Evolutionary conservation across 2,888 invertebrate genomes (phyloP).

Genomic region (Encarsia formosa): DNA sequence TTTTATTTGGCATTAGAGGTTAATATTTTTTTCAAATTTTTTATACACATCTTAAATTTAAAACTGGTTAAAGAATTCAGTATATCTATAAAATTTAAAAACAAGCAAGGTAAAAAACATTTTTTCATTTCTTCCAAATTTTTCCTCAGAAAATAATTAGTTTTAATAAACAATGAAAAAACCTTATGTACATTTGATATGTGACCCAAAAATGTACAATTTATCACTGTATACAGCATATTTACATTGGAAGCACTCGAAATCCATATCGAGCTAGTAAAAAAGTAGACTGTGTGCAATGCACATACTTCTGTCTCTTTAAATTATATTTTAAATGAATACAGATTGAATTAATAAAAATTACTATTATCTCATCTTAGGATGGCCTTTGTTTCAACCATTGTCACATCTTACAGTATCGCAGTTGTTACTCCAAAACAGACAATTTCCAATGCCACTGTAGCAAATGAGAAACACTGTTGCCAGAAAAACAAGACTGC

Average conservation of each 20-base stretch:
- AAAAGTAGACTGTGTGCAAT: conserved; percentile 21
- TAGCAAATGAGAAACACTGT: conserved; percentile 94
- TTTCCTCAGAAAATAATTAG: conserved; percentile 8
- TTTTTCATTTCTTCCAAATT: neutral
- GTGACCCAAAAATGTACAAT: conserved; percentile 15
- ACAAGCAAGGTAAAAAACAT: too few relatives aligned
- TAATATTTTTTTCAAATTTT: too few relatives aligned
- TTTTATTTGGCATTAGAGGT: too few relatives aligned
- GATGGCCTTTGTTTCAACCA: conserved; percentile 38
- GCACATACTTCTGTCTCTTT: conserved; percentile 8
- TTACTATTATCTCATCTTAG: too few relatives aligned
- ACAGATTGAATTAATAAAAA: conserved; percentile 20
- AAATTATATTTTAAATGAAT: conserved; percentile 11
- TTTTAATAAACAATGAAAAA: conserved; percentile 15
- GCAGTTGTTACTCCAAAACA: conserved; percentile 84
- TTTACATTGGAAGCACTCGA: conserved; percentile 26
- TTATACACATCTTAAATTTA: too few relatives aligned
- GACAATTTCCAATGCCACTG: conserved; percentile 91
- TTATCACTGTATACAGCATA: conserved; percentile 24
- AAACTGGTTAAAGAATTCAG: too few relatives aligned
- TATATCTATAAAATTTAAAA: too few relatives aligned
- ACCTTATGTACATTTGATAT: conserved; percentile 26
- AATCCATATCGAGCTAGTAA: conserved; percentile 11
- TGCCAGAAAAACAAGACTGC: conserved; percentile 89
- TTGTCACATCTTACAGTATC: conserved; percentile 54